Conservation (phyloP, 2,113 vertebrate genomes). For the Phalacrocorax brasilianus region DNA sequence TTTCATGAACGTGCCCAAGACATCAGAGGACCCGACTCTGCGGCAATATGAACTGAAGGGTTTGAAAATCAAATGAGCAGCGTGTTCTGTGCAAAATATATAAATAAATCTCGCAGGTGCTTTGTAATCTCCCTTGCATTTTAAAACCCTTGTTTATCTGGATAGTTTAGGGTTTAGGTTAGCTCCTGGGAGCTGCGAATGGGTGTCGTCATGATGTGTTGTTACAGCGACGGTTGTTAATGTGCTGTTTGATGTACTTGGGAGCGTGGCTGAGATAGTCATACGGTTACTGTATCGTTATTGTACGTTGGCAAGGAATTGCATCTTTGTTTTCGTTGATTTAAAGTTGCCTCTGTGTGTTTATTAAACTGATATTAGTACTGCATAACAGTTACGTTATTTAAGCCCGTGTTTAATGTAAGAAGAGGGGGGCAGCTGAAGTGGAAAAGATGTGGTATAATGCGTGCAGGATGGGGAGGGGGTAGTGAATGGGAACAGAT, state of each 20-base stretch:
- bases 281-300: background rate
- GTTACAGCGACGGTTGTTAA: background rate
- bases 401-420: background rate
- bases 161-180: background rate
- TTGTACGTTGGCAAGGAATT: background rate
- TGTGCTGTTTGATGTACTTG: background rate
- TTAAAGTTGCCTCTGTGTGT: background rate
- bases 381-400: fast-evolving
- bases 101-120: background rate
- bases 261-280: background rate
- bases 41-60: background rate
- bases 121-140: constrained; percentile 20
- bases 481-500: background rate
- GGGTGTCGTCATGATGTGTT: background rate
- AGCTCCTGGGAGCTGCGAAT: background rate
- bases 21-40: constrained; percentile 50
- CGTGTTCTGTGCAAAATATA: background rate
- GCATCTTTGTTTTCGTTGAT: background rate
- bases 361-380: background rate
- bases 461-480: background rate
- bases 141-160: constrained; percentile 24
- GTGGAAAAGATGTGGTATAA: fast-evolving
- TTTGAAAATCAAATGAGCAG: constrained; percentile 55
- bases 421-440: background rate
- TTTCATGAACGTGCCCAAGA: constrained; percentile 38